A percentile compares a stretch with the other conserved stretches of the same genome.
phyloP scores from a whole-genome alignment of 1,140 invertebrate species.

The Leptopilina boulardi region DNA sequence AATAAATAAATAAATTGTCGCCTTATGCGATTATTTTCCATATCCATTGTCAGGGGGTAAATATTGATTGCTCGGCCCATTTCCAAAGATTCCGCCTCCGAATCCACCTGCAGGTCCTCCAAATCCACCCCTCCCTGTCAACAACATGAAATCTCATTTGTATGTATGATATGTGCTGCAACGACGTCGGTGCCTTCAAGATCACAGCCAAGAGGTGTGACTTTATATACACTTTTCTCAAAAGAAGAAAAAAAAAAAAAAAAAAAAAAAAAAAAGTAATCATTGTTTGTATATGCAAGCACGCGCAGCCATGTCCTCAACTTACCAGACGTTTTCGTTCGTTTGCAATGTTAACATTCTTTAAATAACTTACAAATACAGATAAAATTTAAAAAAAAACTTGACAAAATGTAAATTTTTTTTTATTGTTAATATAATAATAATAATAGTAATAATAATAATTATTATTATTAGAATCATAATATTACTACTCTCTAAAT shows the following conservation, averaged over 20 bases:
- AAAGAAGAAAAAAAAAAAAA: too few relatives aligned
- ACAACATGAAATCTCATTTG: conserved; percentile 64
- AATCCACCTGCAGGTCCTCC: conserved; percentile 49
- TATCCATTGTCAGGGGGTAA: conserved; percentile 63
- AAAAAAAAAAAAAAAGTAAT: conserved; percentile 11
- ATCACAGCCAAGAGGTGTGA: conserved; percentile 1
- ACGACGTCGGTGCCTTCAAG: not conserved
- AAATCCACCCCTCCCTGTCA: conserved; percentile 60
- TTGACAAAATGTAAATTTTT: too few relatives aligned
- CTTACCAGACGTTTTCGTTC: not conserved
- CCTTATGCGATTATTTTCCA: conserved; percentile 62
- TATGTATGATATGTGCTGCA: conserved; percentile 57
- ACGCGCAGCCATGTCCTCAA: not conserved
- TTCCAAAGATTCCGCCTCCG: conserved; percentile 56
- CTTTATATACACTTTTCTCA: conserved; percentile 4
- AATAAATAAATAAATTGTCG: conserved; percentile 44
- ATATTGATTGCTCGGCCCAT: conserved; percentile 68
- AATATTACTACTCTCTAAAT: too few relatives aligned
- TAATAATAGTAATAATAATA: too few relatives aligned
- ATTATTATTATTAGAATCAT: too few relatives aligned
- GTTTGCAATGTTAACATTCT: not conserved
- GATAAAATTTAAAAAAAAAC: not conserved
- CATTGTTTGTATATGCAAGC: conserved; percentile 27
- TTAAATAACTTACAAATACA: not conserved
- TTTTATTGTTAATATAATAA: too few relatives aligned